Evolutionary conservation across 2,113 vertebrate species (phyloP).

Genomic region (Gambusia holbrooki): DNA sequence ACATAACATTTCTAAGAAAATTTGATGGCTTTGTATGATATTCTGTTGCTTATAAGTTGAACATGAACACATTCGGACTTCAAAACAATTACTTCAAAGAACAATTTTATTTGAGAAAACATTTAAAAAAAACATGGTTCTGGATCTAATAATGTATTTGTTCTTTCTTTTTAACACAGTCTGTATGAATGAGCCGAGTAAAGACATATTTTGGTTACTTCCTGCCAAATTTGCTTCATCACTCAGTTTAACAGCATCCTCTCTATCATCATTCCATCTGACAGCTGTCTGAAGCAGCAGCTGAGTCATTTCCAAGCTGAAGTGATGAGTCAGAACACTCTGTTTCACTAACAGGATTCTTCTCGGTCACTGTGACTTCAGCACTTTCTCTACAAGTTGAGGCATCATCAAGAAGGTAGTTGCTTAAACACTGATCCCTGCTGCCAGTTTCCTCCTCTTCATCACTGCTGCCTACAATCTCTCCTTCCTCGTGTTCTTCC

Average conservation of each 20-base stretch:
- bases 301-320: conserved; percentile 42
- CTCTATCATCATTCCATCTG: conserved; percentile 38
- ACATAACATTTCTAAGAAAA: not conserved
- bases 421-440: not conserved
- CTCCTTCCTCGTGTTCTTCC: conserved; percentile 74
- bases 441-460: conserved; percentile 34
- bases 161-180: not conserved
- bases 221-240: conserved; percentile 16
- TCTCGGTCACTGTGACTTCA: conserved; percentile 41
- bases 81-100: conserved; percentile 2
- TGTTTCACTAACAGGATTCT: conserved; percentile 8
- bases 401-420: conserved; percentile 3
- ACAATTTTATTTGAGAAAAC: conserved; percentile 44
- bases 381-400: conserved; percentile 15
- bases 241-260: conserved; percentile 15
- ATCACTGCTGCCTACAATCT: conserved; percentile 67
- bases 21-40: not conserved
- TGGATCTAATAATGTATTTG: not conserved
- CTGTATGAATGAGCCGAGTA: not conserved
- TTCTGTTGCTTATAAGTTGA: not conserved
- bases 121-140: not conserved
- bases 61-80: not conserved
- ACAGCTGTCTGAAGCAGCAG: conserved; percentile 28
- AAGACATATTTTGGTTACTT: conserved; percentile 15
- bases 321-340: conserved; percentile 21